phyloP scores from a whole-genome alignment of 2,888 invertebrate genomes.

The Omphaloscelis lunosa region DNA sequence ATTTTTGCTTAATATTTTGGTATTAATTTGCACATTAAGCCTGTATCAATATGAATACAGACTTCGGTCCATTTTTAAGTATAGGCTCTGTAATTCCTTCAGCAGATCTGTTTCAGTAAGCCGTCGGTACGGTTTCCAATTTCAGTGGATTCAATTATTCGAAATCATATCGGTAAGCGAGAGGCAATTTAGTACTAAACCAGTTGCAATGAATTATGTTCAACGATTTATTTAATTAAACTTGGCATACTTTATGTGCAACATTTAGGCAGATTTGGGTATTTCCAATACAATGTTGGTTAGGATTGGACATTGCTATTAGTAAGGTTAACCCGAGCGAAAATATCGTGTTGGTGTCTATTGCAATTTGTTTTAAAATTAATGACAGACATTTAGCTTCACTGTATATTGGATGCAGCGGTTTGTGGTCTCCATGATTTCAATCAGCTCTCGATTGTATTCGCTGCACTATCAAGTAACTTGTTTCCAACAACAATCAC shows the following conservation, averaged over 20 bases:
- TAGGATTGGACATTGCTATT: conserved; percentile 10
- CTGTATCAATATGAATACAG: neutral
- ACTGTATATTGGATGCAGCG: neutral
- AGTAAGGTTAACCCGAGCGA: conserved; percentile 5
- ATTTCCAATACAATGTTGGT: neutral
- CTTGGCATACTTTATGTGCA: conserved; percentile 5
- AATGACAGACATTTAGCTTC: neutral
- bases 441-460: neutral
- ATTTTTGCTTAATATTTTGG: conserved; percentile 1
- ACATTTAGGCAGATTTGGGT: neutral
- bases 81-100: neutral
- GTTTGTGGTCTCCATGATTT: neutral
- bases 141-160: conserved; percentile 45
- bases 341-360: neutral
- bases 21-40: conserved; percentile 15
- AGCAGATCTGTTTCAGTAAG: conserved; percentile 5
- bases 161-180: conserved; percentile 24
- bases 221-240: conserved; percentile 19
- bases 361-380: neutral
- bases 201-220: conserved; percentile 26
- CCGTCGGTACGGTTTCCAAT: conserved; percentile 18
- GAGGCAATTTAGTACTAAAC: conserved; percentile 33
- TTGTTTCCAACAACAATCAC: neutral
- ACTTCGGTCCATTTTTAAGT: neutral
- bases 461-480: neutral